Evolutionary conservation across 2,797 vertebrate genomes (phyloP), one percentile per base, ranked within the genome.

Genomic region (Gadopsis bispinosus): DNA sequence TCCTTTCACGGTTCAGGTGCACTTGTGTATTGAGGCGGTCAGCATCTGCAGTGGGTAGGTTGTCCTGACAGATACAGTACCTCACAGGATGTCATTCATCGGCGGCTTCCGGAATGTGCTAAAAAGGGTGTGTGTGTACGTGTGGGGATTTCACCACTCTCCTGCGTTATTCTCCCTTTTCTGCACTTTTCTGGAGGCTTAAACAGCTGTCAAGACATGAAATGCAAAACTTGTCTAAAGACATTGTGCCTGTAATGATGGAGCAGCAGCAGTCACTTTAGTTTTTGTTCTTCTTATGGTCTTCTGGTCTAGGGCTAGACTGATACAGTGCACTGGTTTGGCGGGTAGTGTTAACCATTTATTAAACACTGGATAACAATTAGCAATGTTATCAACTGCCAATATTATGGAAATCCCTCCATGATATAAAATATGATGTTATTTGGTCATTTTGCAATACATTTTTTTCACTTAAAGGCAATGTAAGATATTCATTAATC

Each of bases 1-100:
- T 90, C 85, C 79, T 91, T 91, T 91, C 91, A 93, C 75, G 80
- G 84, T 88, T 92, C 89, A 93, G 91, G 86, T 94, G 91, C 87
- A 79, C 86, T 90, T 93, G 89, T 92, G 91, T 93, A 92, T 91
- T 94, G 87, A 89, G 77, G 89, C 77, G 50, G 82, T 79, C 77
- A 81, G 83, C 85, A 75, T 88, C 61, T 88, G 77, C 83, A 69
- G 79, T 83, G 86, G 76, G 77, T 78, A 87, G 82, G 83, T 85
- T 80, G 83, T 69, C 45, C 80, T 67, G 80, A 67, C 47, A 79
- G 85, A 89, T 84, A 85, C 88, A 87, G 88, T 92, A 88, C 86
- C 92, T 91, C 87, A 89, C 91, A 93, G 90, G 84, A 89, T 86
- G 84, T 82, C 80, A 91, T 91, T 91, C 89, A 89, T 83, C 74